phyloP scores from a whole-genome alignment of 92 coral and sea anemone species.

The Phymanthus crucifer region DNA sequence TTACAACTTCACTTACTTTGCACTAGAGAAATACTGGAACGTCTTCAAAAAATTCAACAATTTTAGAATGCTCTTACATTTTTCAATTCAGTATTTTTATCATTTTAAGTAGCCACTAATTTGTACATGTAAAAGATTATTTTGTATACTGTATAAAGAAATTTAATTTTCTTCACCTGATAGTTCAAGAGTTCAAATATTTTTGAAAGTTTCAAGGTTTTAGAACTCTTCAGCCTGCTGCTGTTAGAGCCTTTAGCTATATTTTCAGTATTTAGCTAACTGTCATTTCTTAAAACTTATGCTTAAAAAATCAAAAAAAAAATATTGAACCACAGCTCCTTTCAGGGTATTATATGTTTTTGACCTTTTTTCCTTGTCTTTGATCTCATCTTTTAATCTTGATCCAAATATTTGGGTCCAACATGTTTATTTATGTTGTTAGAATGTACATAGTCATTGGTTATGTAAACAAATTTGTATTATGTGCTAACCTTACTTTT shows the following conservation, averaged over 20 bases:
- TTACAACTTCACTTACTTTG: no score
- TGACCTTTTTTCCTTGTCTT: neutral
- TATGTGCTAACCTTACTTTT: neutral
- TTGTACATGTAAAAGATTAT: no score
- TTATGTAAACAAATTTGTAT: slow-evolving; percentile 3
- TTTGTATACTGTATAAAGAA: no score
- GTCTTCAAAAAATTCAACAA: no score
- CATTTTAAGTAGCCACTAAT: no score
- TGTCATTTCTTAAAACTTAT: neutral
- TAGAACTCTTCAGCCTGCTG: neutral
- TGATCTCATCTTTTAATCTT: neutral
- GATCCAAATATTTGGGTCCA: neutral
- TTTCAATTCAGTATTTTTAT: no score
- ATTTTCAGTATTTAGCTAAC: neutral
- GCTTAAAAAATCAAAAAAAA: neutral
- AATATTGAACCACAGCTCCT: neutral
- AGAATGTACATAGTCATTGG: neutral
- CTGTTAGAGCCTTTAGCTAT: neutral
- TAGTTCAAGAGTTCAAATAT: neutral
- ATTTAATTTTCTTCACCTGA: no score
- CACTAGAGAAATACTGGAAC: no score
- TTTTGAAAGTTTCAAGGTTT: no score
- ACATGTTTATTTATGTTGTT: slow-evolving; percentile 2
- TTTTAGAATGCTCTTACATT: no score
- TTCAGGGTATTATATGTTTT: neutral